Evolutionary conservation across 2,888 invertebrate species (phyloP).

Genomic region (Steromphala cineraria): DNA sequence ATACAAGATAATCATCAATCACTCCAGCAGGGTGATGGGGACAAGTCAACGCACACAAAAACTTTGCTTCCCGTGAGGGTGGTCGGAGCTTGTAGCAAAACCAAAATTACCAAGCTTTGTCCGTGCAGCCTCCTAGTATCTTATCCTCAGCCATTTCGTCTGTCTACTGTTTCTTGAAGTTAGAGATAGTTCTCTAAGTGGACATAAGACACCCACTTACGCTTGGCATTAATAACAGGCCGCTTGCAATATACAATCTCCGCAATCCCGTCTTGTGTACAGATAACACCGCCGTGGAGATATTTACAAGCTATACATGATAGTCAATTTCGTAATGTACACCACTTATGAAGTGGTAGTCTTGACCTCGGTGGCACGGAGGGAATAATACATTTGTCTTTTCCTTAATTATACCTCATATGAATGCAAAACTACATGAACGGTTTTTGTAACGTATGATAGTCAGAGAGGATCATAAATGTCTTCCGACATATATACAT

Average conservation of each 20-base stretch:
- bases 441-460: not conserved
- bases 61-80: not conserved
- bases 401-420: conserved; percentile 1
- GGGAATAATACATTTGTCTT: conserved; percentile 15
- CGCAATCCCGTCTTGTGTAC: not conserved
- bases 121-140: not conserved
- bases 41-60: not conserved
- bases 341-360: conserved; percentile 14
- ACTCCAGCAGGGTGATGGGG: not conserved
- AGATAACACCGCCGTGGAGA: not conserved
- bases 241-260: conserved; percentile 8
- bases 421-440: not conserved
- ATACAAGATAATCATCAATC: not conserved
- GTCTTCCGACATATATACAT: too few relatives aligned
- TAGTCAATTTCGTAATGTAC: conserved; percentile 16
- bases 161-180: conserved; percentile 21
- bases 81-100: not conserved
- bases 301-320: conserved; percentile 7
- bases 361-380: not conserved
- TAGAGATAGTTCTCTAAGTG: not conserved
- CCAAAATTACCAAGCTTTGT: not conserved
- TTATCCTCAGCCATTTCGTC: not conserved
- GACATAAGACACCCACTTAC: conserved; percentile 18
- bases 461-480: too few relatives aligned
- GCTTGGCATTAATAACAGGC: conserved; percentile 12